phyloP scores from a whole-genome alignment of 2,797 vertebrate species.

The Nothura maculosa region DNA sequence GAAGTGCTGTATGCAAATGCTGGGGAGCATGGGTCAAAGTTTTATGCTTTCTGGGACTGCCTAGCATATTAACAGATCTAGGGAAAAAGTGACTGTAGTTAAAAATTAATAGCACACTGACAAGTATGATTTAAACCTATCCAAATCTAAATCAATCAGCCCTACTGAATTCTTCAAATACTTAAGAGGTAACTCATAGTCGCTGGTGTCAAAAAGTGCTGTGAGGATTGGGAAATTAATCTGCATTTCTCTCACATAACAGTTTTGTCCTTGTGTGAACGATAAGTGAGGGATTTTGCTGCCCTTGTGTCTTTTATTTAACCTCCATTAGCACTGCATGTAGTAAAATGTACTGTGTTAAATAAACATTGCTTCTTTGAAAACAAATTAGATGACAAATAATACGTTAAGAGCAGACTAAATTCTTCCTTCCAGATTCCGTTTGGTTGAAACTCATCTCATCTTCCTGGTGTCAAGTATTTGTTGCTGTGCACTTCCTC shows the following conservation, averaged over 20 bases:
- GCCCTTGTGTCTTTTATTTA: constrained; percentile 77
- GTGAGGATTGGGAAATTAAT: constrained; percentile 56
- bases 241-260: constrained; percentile 60
- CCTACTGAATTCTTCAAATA: constrained; percentile 65
- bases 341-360: constrained; percentile 70
- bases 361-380: constrained; percentile 71
- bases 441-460: neutral
- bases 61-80: constrained; percentile 71
- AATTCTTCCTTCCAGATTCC: neutral
- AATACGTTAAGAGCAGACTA: constrained; percentile 15
- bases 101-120: constrained; percentile 76
- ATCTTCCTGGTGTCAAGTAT: neutral
- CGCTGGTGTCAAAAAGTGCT: constrained; percentile 63
- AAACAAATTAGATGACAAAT: constrained; percentile 70
- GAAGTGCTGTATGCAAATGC: constrained; percentile 65
- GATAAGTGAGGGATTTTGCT: constrained; percentile 58
- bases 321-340: constrained; percentile 72
- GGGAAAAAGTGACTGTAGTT: constrained; percentile 65
- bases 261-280: constrained; percentile 66
- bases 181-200: constrained; percentile 47
- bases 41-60: constrained; percentile 63
- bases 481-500: neutral
- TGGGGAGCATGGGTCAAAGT: constrained; percentile 62
- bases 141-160: constrained; percentile 67
- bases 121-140: constrained; percentile 75